A percentile compares a stretch with the other conserved stretches of the same genome.
Evolutionary conservation across 2,888 invertebrate species (phyloP).

Genomic region (Anthrax anthrax): DNA sequence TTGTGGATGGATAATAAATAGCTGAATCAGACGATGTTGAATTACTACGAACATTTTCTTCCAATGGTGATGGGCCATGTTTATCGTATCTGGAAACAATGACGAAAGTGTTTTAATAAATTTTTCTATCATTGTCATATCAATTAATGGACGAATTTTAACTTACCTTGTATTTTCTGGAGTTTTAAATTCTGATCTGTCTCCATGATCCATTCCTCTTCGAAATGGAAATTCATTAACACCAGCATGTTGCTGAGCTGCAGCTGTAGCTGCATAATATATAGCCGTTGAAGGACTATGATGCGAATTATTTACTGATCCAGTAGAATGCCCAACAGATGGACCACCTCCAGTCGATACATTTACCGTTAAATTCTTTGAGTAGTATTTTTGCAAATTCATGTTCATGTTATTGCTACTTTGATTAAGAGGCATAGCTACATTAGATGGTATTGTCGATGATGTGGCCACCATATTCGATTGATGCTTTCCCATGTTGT

Average conservation of each 20-base stretch:
- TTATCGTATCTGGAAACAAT: conserved; percentile 14
- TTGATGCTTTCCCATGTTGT: conserved; percentile 6
- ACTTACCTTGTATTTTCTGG: conserved; percentile 14
- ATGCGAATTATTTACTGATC: background rate
- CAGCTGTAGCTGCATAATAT: conserved; percentile 16
- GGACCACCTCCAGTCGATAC: conserved; percentile 4
- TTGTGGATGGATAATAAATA: conserved; percentile 21
- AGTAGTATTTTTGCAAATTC: conserved; percentile 11
- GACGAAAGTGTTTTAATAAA: no score
- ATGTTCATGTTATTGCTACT: background rate
- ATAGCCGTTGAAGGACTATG: conserved; percentile 14
- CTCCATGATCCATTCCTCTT: conserved; percentile 8
- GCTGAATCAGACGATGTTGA: conserved; percentile 31
- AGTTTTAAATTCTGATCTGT: conserved; percentile 14
- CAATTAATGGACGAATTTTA: conserved; percentile 5
- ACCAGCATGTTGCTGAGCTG: conserved; percentile 7
- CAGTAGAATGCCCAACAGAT: background rate
- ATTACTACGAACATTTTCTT: conserved; percentile 21
- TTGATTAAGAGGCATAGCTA: background rate
- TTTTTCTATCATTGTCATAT: no score
- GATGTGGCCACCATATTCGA: conserved; percentile 17
- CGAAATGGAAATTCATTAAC: conserved; percentile 5
- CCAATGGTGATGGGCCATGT: conserved; percentile 10
- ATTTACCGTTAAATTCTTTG: conserved; percentile 11
- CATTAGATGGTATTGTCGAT: conserved; percentile 18